phyloP scores from a whole-genome alignment of 2,113 vertebrate genomes.

The Morone saxatilis region DNA sequence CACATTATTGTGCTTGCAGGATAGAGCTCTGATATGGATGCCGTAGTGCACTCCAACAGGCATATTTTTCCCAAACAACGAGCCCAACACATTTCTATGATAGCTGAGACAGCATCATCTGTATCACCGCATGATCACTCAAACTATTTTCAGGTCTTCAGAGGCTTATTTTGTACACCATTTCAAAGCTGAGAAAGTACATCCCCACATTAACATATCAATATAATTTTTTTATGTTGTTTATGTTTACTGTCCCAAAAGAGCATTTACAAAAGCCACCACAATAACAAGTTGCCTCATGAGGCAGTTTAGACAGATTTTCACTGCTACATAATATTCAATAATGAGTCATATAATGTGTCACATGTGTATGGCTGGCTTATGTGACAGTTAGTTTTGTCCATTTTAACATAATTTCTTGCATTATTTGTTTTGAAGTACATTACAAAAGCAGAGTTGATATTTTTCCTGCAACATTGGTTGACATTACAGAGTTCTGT shows the following conservation, averaged over 20 bases:
- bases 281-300: slow-evolving; percentile 23
- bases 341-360: background rate
- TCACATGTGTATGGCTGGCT: background rate
- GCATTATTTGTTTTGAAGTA: background rate
- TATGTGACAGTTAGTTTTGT: slow-evolving; percentile 5
- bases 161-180: slow-evolving; percentile 34
- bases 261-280: slow-evolving; percentile 38
- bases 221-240: slow-evolving; percentile 16
- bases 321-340: slow-evolving; percentile 10
- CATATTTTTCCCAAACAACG: slow-evolving; percentile 51
- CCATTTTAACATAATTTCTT: background rate
- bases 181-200: slow-evolving; percentile 46
- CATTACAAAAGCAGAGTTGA: background rate
- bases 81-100: slow-evolving; percentile 49
- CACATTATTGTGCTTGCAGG: slow-evolving; percentile 16
- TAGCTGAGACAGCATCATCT: slow-evolving; percentile 55
- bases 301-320: slow-evolving; percentile 13
- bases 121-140: slow-evolving; percentile 52
- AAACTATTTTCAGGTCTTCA: slow-evolving; percentile 51
- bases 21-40: slow-evolving; percentile 5
- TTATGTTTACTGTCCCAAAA: slow-evolving; percentile 42
- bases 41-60: slow-evolving; percentile 8
- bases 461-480: background rate
- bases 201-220: slow-evolving; percentile 35
- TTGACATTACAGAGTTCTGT: background rate